Conservation (phyloP, 1,140 invertebrate species). For the Drosophila lacertosa region DNA sequence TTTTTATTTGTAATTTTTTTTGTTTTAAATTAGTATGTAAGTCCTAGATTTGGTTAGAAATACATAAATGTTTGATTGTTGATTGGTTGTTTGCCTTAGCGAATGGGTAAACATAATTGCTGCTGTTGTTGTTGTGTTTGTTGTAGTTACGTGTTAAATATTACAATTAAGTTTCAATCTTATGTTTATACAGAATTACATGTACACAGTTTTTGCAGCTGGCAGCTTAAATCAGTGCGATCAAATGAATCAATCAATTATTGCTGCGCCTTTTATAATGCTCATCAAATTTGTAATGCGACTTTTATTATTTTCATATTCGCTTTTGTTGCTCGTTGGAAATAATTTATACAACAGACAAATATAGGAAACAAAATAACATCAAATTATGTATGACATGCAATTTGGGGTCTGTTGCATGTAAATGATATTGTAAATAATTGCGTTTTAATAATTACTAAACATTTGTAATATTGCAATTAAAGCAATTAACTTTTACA, state of each 20-base stretch:
- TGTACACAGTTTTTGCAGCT: conserved; percentile 61
- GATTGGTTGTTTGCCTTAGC: conserved; percentile 7
- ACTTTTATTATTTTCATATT: conserved; percentile 20
- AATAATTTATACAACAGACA: conserved; percentile 57
- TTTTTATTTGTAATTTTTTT: conserved; percentile 36
- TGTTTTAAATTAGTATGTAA: conserved; percentile 53
- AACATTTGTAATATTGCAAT: conserved; percentile 47
- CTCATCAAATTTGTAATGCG: conserved; percentile 25
- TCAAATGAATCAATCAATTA: conserved; percentile 35
- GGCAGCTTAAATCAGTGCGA: conserved; percentile 47
- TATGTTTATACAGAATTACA: conserved; percentile 69
- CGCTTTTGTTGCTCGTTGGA: conserved; percentile 29
- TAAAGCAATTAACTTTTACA: conserved; percentile 47
- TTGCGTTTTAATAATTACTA: conserved; percentile 44
- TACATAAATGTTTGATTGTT: conserved; percentile 61
- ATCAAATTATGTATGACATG: conserved; percentile 30
- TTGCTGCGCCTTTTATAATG: conserved; percentile 22
- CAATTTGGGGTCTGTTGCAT: conserved; percentile 25
- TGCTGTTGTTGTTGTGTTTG: conserved; percentile 15
- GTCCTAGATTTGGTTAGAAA: conserved; percentile 80
- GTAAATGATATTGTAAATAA: conserved; percentile 43
- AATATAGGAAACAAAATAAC: conserved; percentile 43
- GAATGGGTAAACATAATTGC: conserved; percentile 13
- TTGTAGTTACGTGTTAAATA: conserved; percentile 33
- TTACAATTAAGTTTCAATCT: conserved; percentile 64